These are phyloP conservation scores for Erebia epiphron DNA, from an alignment of 2,888 invertebrate genomes.

Conservation along the genomic window DNA sequence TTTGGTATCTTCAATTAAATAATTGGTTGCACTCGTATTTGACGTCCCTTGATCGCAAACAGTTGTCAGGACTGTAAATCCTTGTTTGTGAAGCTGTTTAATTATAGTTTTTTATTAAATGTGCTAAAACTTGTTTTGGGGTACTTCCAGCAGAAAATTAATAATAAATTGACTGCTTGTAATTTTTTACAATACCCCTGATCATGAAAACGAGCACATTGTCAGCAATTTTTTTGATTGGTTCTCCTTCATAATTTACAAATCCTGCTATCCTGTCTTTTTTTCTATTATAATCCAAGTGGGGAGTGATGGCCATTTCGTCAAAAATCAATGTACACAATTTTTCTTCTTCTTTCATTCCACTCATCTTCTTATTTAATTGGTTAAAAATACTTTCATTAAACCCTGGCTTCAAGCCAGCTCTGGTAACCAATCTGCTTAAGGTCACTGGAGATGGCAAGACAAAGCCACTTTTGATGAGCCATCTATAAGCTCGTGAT, in stretches of 20 bases:
- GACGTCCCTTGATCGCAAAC: neutral
- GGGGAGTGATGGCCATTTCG: neutral
- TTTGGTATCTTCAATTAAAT: neutral
- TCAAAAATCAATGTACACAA: neutral
- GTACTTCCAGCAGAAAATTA: neutral
- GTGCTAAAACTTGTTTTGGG: neutral
- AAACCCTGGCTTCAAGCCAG: constrained; percentile 4
- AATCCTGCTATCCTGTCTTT: constrained; percentile 2
- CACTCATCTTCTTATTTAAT: neutral
- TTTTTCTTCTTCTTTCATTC: neutral
- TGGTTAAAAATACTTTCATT: neutral
- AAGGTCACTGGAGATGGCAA: constrained; percentile 1
- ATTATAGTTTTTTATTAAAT: neutral
- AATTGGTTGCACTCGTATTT: neutral
- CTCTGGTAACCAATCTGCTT: neutral
- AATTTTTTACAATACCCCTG: constrained; percentile 1
- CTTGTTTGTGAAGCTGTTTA: neutral
- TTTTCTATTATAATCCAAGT: neutral
- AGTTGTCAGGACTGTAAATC: neutral
- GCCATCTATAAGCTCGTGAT: neutral
- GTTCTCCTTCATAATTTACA: neutral
- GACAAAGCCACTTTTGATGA: neutral
- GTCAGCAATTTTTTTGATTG: neutral
- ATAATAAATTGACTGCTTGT: constrained; percentile 2
- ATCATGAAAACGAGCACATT: neutral